These are phyloP conservation scores for Mobula hypostoma DNA, from an alignment of 2,113 vertebrate species.

Conservation along the genomic window DNA sequence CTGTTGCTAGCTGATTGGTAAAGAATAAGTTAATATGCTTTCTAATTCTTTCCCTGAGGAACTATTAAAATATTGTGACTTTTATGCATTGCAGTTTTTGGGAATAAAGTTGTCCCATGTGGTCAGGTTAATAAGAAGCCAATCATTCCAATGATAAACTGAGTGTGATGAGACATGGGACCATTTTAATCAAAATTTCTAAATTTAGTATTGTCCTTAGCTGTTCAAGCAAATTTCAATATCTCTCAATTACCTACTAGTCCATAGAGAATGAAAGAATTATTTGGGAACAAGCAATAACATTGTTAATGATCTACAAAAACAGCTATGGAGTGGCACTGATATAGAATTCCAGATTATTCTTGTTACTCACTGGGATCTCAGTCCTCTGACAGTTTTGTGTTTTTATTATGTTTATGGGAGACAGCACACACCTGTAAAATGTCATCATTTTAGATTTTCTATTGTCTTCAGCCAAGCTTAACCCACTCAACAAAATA, in stretches of 20 bases:
- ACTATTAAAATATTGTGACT: neutral
- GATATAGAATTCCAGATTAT: constrained; percentile 14
- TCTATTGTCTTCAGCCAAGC: neutral
- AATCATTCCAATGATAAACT: constrained; percentile 16
- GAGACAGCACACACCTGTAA: neutral
- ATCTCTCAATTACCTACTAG: constrained; percentile 26
- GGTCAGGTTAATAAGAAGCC: constrained; percentile 25
- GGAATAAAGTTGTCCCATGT: constrained; percentile 30
- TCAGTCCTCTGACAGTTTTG: neutral
- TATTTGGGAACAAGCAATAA: constrained; percentile 29
- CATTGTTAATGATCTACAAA: constrained; percentile 26
- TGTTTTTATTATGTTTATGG: neutral
- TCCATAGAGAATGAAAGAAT: neutral
- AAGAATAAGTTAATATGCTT: neutral
- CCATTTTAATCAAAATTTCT: constrained; percentile 37
- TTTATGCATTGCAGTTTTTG: constrained; percentile 28
- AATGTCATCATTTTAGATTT: neutral
- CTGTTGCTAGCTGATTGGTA: neutral
- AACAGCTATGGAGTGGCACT: neutral
- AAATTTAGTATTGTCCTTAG: constrained; percentile 33
- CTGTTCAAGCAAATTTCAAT: constrained; percentile 32
- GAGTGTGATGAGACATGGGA: constrained; percentile 34
- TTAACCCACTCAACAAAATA: neutral
- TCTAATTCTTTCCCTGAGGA: neutral
- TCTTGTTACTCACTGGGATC: neutral